phyloP scores from a whole-genome alignment of 2,888 invertebrate species.

The Osedax fenrisi region DNA sequence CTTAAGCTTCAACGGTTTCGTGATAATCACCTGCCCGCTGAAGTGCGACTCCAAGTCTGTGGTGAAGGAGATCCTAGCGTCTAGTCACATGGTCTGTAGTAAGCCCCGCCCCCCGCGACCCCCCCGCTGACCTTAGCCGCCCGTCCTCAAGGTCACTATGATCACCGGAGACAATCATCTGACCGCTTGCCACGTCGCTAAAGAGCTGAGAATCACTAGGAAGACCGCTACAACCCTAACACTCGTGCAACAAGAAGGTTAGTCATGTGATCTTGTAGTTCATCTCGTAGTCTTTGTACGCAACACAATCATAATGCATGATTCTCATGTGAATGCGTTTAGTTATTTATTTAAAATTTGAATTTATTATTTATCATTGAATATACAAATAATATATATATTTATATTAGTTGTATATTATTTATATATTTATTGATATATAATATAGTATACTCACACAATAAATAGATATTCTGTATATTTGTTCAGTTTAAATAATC shows the following conservation, averaged over 20 bases:
- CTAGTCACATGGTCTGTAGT: slow-evolving; percentile 70
- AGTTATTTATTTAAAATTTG: too few species aligned
- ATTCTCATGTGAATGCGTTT: too few species aligned
- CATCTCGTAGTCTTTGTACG: too few species aligned
- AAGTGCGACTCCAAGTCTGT: slow-evolving; percentile 86
- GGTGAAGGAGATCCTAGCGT: slow-evolving; percentile 81
- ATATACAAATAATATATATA: too few species aligned
- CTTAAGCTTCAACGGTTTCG: slow-evolving; percentile 84
- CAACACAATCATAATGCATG: too few species aligned
- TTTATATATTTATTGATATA: too few species aligned
- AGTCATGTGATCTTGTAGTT: too few species aligned
- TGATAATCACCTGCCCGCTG: slow-evolving; percentile 91
- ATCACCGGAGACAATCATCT: slow-evolving; percentile 98
- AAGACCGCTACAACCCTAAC: slow-evolving; percentile 54
- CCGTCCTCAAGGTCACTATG: slow-evolving; percentile 65
- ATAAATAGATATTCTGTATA: too few species aligned
- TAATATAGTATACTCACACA: too few species aligned
- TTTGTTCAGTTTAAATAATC: too few species aligned
- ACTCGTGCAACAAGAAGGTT: slow-evolving; percentile 34
- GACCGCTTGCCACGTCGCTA: slow-evolving; percentile 95
- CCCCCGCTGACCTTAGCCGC: neutral
- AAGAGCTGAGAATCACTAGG: slow-evolving; percentile 71
- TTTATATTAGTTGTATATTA: too few species aligned
- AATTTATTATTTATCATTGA: too few species aligned
- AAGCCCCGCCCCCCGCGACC: neutral